These are phyloP conservation scores for Cerastis rubricosa DNA, from an alignment of 2,888 invertebrate species.

Conservation along the genomic window DNA sequence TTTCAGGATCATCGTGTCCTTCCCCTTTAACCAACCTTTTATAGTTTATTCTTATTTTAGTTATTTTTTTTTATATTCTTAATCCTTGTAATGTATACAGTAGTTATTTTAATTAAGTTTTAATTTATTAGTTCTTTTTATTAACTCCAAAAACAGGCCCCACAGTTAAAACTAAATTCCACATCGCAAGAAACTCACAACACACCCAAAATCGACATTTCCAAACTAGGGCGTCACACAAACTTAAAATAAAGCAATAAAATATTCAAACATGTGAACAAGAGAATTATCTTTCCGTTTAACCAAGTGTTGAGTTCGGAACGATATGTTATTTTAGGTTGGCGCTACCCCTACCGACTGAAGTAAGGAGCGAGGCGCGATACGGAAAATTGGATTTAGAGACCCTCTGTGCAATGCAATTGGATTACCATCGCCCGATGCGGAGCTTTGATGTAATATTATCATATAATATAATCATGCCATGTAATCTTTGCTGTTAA, in stretches of 20 bases:
- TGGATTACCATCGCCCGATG: constrained; percentile 61
- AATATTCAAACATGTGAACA: constrained; percentile 44
- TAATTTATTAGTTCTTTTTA: no score
- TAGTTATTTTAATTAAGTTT: no score
- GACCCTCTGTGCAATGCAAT: constrained; percentile 66
- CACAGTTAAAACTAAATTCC: not conserved
- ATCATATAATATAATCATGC: constrained; percentile 51
- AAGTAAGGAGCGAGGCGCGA: constrained; percentile 60
- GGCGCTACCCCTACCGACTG: constrained; percentile 32
- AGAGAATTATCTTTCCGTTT: constrained; percentile 53
- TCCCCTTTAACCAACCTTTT: no score
- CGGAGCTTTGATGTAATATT: constrained; percentile 54
- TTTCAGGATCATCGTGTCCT: no score
- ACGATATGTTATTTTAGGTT: constrained; percentile 68
- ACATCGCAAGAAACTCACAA: not conserved
- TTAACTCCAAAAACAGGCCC: not conserved
- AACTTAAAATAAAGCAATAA: constrained; percentile 44
- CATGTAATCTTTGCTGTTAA: constrained; percentile 38
- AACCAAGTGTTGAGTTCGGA: constrained; percentile 54
- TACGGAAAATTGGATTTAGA: constrained; percentile 69
- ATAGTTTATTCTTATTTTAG: no score
- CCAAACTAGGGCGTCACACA: constrained; percentile 8
- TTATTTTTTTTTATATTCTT: no score
- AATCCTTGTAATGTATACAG: no score
- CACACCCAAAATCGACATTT: not conserved